These are phyloP conservation scores for Burhinus bistriatus DNA, from an alignment of 2,113 vertebrate species.

Conservation along the genomic window DNA sequence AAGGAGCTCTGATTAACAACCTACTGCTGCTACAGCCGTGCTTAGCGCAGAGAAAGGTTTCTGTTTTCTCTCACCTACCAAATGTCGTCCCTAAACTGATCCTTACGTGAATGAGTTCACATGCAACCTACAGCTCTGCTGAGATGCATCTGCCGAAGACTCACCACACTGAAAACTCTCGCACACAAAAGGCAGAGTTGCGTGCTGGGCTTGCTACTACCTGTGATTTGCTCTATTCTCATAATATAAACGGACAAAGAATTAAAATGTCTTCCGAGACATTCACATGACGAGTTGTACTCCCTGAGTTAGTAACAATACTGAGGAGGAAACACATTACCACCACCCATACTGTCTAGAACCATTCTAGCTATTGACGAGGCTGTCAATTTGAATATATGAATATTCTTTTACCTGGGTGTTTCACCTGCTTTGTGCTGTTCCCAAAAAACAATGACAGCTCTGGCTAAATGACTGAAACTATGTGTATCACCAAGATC, in stretches of 20 bases:
- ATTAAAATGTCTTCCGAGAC: neutral
- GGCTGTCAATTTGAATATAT: neutral
- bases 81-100: neutral
- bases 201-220: neutral
- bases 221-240: neutral
- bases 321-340: neutral
- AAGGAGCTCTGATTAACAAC: neutral
- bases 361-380: neutral
- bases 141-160: neutral
- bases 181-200: neutral
- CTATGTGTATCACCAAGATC: neutral
- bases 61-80: neutral
- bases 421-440: neutral
- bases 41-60: neutral
- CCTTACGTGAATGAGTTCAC: neutral
- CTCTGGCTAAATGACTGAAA: neutral
- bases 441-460: neutral
- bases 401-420: neutral
- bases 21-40: rapidly evolving
- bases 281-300: neutral
- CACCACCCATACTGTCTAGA: neutral
- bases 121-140: neutral
- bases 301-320: neutral
- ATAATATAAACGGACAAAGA: neutral
- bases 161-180: neutral